A percentile compares a stretch with the other conserved stretches of the same genome.
Conservation (phyloP, 2,113 vertebrate species). For the Rhinichthys klamathensis region DNA sequence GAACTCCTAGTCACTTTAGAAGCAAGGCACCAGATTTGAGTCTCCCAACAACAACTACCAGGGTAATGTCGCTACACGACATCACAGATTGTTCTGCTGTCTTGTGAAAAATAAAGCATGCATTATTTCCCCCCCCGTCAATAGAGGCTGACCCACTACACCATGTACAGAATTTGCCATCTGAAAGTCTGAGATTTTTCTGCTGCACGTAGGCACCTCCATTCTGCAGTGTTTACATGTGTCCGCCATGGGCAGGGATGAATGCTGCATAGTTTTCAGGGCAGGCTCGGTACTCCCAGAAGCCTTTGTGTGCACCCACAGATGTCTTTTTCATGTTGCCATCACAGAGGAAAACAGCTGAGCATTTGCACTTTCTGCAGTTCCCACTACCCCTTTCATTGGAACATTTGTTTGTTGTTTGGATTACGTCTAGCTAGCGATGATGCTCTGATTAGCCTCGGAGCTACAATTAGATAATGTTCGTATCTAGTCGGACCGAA, state of each 20-base stretch:
- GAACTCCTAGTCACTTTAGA: conserved; percentile 70
- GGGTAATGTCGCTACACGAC: conserved; percentile 70
- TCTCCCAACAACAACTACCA: conserved; percentile 69
- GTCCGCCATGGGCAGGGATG: conserved; percentile 74
- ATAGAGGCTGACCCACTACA: conserved; percentile 78
- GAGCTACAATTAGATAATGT: conserved; percentile 6
- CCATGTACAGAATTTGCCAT: conserved; percentile 76
- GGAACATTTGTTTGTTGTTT: conserved; percentile 75
- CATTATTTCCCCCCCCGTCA: conserved; percentile 80
- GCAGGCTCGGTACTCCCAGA: conserved; percentile 18
- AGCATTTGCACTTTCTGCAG: conserved; percentile 87
- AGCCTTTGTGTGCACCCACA: conserved; percentile 34
- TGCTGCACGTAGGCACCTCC: conserved; percentile 76
- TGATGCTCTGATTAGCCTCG: conserved; percentile 35
- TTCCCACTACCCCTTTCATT: conserved; percentile 76
- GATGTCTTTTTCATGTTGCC: conserved; percentile 67
- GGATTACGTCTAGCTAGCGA: conserved; percentile 31
- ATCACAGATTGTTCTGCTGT: conserved; percentile 72
- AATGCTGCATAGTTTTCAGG: conserved; percentile 38
- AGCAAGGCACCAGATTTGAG: conserved; percentile 78
- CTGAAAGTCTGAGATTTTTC: too few species aligned
- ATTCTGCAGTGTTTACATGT: conserved; percentile 79
- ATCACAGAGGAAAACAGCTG: conserved; percentile 77
- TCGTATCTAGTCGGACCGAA: conserved; percentile 56
- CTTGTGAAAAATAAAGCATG: conserved; percentile 68